phyloP scores from a whole-genome alignment of 2,113 vertebrate genomes.

The Azemiops feae region DNA sequence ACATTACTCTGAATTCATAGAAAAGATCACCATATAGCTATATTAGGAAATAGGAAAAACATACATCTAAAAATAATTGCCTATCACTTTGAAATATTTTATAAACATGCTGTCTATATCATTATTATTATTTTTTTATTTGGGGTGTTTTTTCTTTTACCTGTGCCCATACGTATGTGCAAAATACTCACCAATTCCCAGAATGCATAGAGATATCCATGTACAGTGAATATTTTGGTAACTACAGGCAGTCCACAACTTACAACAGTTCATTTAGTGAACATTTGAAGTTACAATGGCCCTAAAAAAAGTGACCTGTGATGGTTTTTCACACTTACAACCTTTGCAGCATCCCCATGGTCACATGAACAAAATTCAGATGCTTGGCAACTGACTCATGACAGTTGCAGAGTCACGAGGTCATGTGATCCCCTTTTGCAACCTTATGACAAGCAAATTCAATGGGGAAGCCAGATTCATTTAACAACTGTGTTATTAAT shows the following conservation, averaged over 20 bases:
- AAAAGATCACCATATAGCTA: neutral
- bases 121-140: neutral
- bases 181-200: neutral
- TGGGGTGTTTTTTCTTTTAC: neutral
- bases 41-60: neutral
- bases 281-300: no score
- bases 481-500: no score
- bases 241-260: neutral
- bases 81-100: neutral
- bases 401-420: no score
- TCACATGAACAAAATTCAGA: no score
- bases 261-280: neutral
- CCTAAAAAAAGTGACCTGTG: no score
- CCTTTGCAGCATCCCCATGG: no score
- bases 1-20: neutral
- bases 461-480: no score
- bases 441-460: no score
- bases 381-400: no score
- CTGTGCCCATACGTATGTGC: neutral
- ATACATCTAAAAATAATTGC: neutral
- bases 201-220: neutral
- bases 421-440: no score
- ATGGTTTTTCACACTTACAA: no score
- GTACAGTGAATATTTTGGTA: neutral
- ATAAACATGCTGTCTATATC: neutral